A percentile compares a stretch with the other conserved stretches of the same genome.
These are phyloP conservation scores for Elysia crispata DNA, from an alignment of 2,888 invertebrate species.

Conservation along the genomic window DNA sequence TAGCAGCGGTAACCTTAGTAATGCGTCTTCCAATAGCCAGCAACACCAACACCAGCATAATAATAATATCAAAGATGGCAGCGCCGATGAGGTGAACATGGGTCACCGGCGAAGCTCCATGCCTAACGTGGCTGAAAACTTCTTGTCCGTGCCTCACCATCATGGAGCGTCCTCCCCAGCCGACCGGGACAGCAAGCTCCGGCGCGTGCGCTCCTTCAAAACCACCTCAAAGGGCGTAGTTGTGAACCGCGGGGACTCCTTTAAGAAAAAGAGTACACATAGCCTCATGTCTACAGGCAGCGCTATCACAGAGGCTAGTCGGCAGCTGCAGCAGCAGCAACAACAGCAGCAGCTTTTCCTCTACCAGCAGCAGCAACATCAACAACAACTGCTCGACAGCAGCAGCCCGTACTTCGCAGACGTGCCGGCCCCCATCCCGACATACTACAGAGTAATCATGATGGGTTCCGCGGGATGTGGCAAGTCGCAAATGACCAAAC, in stretches of 20 bases:
- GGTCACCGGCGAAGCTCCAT: slow-evolving; percentile 57
- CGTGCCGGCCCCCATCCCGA: slow-evolving; percentile 46
- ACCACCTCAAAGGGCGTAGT: slow-evolving; percentile 94
- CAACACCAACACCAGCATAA: not conserved
- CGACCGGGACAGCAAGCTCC: slow-evolving; percentile 50
- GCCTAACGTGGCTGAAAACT: slow-evolving; percentile 53
- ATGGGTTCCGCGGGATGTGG: slow-evolving; percentile 84
- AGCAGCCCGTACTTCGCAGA: slow-evolving; percentile 49
- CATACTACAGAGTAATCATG: slow-evolving; percentile 82
- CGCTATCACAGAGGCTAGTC: slow-evolving; percentile 74
- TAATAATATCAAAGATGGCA: not conserved
- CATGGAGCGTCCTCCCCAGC: slow-evolving; percentile 1
- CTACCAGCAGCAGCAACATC: slow-evolving; percentile 13
- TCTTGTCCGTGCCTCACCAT: slow-evolving; percentile 50
- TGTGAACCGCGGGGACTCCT: slow-evolving; percentile 93
- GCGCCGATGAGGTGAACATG: slow-evolving; percentile 11
- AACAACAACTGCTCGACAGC: slow-evolving; percentile 36
- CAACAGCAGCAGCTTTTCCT: slow-evolving; percentile 26
- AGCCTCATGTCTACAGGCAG: slow-evolving; percentile 86
- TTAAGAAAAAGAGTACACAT: slow-evolving; percentile 91
- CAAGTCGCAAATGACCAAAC: slow-evolving; percentile 84
- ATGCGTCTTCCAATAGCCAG: not conserved
- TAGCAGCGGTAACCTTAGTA: not conserved
- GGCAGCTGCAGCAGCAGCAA: slow-evolving; percentile 10
- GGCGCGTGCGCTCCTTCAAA: slow-evolving; percentile 91